Percentiles rank a stretch among this genome's conserved stretches.
Conservation (phyloP, 2,797 vertebrate species). For the Microchirus variegatus region DNA sequence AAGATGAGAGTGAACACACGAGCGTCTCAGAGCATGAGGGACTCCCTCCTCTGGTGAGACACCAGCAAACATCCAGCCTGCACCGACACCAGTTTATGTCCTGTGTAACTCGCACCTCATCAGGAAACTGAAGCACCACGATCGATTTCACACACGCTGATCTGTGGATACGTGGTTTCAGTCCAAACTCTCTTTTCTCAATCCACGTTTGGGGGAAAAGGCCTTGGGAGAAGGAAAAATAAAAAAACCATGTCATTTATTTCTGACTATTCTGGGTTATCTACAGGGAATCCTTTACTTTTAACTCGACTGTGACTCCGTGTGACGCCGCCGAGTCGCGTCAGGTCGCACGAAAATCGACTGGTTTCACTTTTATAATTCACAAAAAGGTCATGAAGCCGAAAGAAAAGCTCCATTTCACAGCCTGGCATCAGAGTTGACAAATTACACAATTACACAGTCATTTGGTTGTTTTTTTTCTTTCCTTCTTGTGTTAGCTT, state of each 20-base stretch:
- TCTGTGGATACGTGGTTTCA: background rate
- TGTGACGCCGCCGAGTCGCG: no score
- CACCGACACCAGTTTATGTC: background rate
- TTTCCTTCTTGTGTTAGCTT: background rate
- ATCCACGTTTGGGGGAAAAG: background rate
- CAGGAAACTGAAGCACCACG: conserved; percentile 8
- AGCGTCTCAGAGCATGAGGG: conserved; percentile 21
- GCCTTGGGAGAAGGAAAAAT: background rate
- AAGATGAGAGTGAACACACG: background rate
- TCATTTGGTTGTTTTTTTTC: background rate
- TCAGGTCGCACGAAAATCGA: background rate
- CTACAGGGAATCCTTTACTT: background rate
- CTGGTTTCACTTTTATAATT: conserved; percentile 4
- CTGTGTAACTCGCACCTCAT: conserved; percentile 43
- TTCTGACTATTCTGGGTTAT: background rate
- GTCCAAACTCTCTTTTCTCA: background rate
- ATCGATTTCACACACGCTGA: conserved; percentile 41
- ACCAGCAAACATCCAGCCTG: conserved; percentile 27
- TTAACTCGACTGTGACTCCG: conserved; percentile 1
- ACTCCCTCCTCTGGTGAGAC: conserved; percentile 73
- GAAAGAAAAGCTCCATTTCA: background rate
- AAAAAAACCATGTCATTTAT: background rate
- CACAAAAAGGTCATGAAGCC: conserved; percentile 1
- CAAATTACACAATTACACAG: background rate
- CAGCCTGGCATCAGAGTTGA: background rate